These are phyloP conservation scores for Hydra vulgaris DNA, from an alignment of 30 jellyfish, hydroid and myxozoan species.

Conservation along the genomic window DNA sequence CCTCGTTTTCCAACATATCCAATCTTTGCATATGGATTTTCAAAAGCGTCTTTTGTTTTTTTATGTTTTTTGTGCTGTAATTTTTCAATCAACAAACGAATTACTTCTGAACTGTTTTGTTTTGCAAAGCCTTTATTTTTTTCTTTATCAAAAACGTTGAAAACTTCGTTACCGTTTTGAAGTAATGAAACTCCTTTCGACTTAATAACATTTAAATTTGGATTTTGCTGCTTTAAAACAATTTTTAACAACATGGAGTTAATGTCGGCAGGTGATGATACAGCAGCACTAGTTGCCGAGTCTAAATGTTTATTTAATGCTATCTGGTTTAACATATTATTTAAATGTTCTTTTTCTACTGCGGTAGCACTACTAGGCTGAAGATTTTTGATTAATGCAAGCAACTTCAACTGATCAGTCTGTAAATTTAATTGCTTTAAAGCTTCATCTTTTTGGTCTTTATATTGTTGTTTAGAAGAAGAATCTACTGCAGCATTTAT, in stretches of 20 bases:
- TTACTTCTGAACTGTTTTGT: background rate
- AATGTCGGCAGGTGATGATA: background rate
- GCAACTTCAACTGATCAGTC: background rate
- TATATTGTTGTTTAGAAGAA: too few species aligned
- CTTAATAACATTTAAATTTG: background rate
- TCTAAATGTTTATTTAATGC: slow-evolving; percentile 4
- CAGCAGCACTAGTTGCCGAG: background rate
- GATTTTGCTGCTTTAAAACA: background rate
- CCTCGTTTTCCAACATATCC: slow-evolving; percentile 12
- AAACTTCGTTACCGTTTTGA: background rate
- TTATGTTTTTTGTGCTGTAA: slow-evolving; percentile 9
- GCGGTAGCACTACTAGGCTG: background rate
- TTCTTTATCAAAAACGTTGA: background rate
- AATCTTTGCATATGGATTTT: slow-evolving; percentile 21
- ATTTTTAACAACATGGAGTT: background rate
- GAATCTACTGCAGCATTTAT: too few species aligned
- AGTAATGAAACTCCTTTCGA: background rate
- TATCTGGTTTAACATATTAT: slow-evolving; percentile 11
- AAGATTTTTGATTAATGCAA: background rate
- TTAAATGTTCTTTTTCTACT: background rate
- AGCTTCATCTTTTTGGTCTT: background rate
- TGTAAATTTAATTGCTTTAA: background rate
- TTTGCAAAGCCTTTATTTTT: background rate
- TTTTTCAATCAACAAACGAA: background rate
- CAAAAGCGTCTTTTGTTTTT: background rate